Evolutionary conservation across 2,888 invertebrate species (phyloP), one percentile per base, ranked within the genome.

Genomic region (Gari tellinella): DNA sequence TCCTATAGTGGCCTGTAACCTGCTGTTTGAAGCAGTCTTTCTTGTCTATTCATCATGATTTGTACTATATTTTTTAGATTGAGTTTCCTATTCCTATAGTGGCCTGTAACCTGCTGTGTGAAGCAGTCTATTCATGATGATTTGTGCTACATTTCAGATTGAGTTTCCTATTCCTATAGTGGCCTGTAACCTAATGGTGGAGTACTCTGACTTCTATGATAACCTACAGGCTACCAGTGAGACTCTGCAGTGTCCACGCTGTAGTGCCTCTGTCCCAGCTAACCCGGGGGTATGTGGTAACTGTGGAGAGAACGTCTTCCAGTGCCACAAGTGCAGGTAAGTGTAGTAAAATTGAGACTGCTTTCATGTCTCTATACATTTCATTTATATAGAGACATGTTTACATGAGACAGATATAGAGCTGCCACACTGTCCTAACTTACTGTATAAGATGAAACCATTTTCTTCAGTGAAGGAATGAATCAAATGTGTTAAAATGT

Each of bases 11-110:
- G 99, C 99, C 0, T 99, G 99, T 90, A 99, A 99, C 92, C 93
- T 99, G 69, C 99, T 99, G 97, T 96, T 99, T 90, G 99, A 99
- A n/a, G n/a, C n/a, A n/a, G n/a, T n/a, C n/a, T n/a, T n/a, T n/a
- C n/a, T n/a, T n/a, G n/a, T n/a, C n/a, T n/a, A n/a, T n/a, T n/a
- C n/a, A n/a, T n/a, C n/a, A n/a, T n/a, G n/a, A n/a, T n/a, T n/a
- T n/a, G n/a, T n/a, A 7, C 5, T 31, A n/a, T 17, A n/a, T 52
- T 52, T n/a, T n/a, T 31, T 72, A 89, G 92, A 96, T 99, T 72
- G 99, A 99, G 92, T 98, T 99, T 90, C 97, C 98, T 0, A 93
- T 99, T 67, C 99, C 99, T 0, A 98, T 99, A 67, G 96, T 98
- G 2, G 99, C 99, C 0, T 99, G 99, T 90, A 99, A 99, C 92